A percentile compares a stretch with the other conserved stretches of the same genome.
Evolutionary conservation across 2,888 invertebrate genomes (phyloP).

Genomic region (Diplolepis rosae): DNA sequence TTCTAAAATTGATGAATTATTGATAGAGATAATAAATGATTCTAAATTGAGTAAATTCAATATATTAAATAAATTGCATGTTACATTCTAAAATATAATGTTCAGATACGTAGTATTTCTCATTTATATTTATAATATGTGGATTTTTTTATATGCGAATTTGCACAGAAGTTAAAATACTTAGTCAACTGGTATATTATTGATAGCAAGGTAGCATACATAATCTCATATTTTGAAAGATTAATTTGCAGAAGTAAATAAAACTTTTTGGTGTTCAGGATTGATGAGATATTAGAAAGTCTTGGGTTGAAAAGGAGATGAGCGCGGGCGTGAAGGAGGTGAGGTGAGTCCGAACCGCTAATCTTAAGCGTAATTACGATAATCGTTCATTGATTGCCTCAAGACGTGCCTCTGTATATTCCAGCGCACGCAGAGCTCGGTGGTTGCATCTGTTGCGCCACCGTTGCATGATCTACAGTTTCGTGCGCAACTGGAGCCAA

Average conservation of each 20-base stretch:
- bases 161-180: too few relatives aligned
- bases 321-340: constrained; percentile 5
- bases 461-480: constrained; percentile 22
- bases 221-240: background rate
- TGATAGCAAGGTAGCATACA: too few relatives aligned
- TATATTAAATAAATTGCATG: too few relatives aligned
- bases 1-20: too few relatives aligned
- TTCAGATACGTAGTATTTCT: too few relatives aligned
- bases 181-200: too few relatives aligned
- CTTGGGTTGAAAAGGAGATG: constrained; percentile 34
- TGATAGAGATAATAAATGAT: too few relatives aligned
- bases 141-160: too few relatives aligned
- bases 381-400: constrained; percentile 65
- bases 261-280: constrained; percentile 37
- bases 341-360: constrained; percentile 53
- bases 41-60: too few relatives aligned
- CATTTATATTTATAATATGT: too few relatives aligned
- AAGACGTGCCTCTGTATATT: constrained; percentile 58
- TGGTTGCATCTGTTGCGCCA: constrained; percentile 48
- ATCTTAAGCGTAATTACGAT: constrained; percentile 65
- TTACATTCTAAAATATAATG: too few relatives aligned
- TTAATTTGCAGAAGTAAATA: background rate
- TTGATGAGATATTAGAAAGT: constrained; percentile 64
- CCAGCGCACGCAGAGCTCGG: constrained; percentile 34
- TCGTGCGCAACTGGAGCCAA: constrained; percentile 23